Conservation (phyloP, 2,888 invertebrate species). For the Marronus borbonicus region DNA sequence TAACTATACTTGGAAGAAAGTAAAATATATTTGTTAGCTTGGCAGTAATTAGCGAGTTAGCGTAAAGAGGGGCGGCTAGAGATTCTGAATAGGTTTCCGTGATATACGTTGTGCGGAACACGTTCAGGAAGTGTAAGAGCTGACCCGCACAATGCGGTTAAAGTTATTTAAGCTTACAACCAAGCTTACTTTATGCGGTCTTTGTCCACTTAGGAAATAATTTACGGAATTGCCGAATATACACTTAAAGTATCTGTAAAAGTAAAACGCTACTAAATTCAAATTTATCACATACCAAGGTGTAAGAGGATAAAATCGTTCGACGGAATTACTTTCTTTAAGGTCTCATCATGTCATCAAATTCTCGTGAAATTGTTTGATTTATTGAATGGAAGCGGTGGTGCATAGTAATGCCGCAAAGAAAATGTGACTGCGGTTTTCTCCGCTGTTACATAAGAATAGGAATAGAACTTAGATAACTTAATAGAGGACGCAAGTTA, state of each 20-base stretch:
- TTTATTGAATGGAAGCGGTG: background rate
- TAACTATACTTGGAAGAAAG: no score
- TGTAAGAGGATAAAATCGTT: background rate
- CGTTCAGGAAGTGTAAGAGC: background rate
- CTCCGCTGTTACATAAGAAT: slow-evolving; percentile 16
- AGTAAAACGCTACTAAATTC: background rate
- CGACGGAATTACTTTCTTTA: background rate
- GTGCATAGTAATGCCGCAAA: background rate
- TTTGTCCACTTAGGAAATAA: background rate
- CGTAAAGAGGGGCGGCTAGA: background rate
- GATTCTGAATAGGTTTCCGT: background rate
- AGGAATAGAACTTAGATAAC: background rate
- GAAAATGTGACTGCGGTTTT: slow-evolving; percentile 29
- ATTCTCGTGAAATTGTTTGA: slow-evolving; percentile 1
- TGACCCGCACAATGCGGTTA: slow-evolving; percentile 20
- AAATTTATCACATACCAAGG: background rate
- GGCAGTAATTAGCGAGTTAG: no score
- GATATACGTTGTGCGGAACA: background rate
- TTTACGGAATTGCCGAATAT: background rate
- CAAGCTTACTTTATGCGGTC: background rate
- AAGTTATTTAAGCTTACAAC: slow-evolving; percentile 4
- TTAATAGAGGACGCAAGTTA: background rate
- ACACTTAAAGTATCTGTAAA: background rate
- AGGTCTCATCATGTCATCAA: background rate
- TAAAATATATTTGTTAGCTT: no score